Conservation (phyloP, 2,797 vertebrate species). For the Poecilia gillii region DNA sequence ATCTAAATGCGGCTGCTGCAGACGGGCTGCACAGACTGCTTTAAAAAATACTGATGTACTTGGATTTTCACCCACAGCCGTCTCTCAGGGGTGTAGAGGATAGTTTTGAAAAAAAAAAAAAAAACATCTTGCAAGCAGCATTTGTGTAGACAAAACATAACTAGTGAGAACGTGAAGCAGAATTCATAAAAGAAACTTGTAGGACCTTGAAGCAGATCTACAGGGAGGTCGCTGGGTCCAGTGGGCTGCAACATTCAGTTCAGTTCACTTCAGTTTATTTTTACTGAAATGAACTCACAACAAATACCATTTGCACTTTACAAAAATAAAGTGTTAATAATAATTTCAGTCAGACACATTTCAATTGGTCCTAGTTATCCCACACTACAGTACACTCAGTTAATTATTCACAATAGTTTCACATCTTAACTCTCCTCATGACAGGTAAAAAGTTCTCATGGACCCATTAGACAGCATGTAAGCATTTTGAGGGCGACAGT, state of each 20-base stretch:
- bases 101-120: background rate
- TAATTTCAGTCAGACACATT: too few relatives aligned
- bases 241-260: background rate
- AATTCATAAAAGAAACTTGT: background rate
- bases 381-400: too few relatives aligned
- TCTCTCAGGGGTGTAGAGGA: background rate
- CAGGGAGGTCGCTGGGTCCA: background rate
- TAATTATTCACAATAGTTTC: too few relatives aligned
- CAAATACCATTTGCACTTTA: too few relatives aligned
- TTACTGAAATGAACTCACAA: too few relatives aligned
- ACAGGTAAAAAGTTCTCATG: too few relatives aligned
- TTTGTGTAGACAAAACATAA: background rate
- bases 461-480: too few relatives aligned
- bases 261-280: too few relatives aligned
- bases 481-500: too few relatives aligned
- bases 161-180: background rate
- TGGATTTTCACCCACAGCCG: background rate
- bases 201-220: background rate
- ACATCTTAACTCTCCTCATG: too few relatives aligned
- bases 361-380: too few relatives aligned
- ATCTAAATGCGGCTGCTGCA: background rate
- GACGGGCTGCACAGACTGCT: background rate
- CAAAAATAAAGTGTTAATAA: too few relatives aligned
- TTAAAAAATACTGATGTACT: background rate
- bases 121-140: background rate